Conservation (phyloP, 64 coral and sea anemone species). For the Pocillopora damicornis region DNA sequence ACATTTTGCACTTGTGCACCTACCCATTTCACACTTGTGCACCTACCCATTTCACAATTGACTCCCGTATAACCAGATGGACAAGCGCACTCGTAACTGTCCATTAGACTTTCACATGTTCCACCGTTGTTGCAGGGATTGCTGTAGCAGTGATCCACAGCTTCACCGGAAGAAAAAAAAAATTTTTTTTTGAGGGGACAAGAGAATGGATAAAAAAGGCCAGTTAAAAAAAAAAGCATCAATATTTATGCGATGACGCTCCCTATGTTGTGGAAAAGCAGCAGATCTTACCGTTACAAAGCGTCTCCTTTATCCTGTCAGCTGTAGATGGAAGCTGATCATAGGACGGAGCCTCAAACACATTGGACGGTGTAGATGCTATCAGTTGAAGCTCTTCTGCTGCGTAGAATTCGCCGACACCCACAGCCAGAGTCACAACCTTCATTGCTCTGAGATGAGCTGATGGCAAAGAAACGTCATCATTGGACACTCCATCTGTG, state of each 20-base stretch:
- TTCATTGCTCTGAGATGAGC: neutral
- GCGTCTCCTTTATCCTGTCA: neutral
- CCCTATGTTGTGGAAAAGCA: too few relatives aligned
- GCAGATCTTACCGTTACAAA: neutral
- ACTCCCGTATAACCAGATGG: neutral
- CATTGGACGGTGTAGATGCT: neutral
- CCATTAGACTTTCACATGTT: neutral
- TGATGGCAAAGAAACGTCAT: neutral
- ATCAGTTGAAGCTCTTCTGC: neutral
- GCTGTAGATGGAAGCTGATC: neutral
- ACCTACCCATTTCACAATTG: conserved; percentile 3
- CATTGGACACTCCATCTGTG: neutral
- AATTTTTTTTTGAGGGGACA: too few relatives aligned
- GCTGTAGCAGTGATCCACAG: neutral
- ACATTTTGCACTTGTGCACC: neutral
- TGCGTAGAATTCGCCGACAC: neutral
- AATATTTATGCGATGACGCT: too few relatives aligned
- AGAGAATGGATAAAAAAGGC: too few relatives aligned
- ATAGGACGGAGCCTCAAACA: neutral
- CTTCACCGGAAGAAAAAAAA: neutral
- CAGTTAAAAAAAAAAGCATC: too few relatives aligned
- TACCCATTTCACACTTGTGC: neutral
- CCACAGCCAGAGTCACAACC: neutral
- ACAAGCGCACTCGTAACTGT: conserved; percentile 4
- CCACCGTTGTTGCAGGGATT: neutral